phyloP scores from a whole-genome alignment of 2,113 vertebrate genomes.

The Sminthopsis crassicaudata region DNA sequence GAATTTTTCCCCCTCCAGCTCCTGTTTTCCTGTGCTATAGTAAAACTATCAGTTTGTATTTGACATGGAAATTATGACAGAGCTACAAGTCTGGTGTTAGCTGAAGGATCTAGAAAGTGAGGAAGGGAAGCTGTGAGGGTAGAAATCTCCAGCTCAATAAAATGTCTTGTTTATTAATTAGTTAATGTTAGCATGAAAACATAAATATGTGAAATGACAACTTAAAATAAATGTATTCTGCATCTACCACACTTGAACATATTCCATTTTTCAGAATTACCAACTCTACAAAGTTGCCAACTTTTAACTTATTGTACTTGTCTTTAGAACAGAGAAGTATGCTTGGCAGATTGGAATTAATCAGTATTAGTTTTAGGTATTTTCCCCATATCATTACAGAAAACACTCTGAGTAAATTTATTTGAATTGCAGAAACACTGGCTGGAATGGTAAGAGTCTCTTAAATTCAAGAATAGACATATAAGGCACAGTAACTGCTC shows the following conservation, averaged over 20 bases:
- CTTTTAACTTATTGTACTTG: neutral
- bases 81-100: slow-evolving; percentile 24
- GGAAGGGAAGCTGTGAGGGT: neutral
- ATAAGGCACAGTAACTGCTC: neutral
- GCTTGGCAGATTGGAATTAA: neutral
- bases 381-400: neutral
- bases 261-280: slow-evolving; percentile 32
- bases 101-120: slow-evolving; percentile 19
- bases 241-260: slow-evolving; percentile 55
- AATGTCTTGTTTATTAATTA: slow-evolving; percentile 47
- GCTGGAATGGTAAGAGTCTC: neutral
- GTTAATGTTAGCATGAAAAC: slow-evolving; percentile 35
- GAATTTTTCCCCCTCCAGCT: slow-evolving; percentile 25
- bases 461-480: neutral
- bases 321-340: neutral
- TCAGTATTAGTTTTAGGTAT: neutral
- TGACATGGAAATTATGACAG: slow-evolving; percentile 56
- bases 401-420: neutral
- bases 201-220: slow-evolving; percentile 23
- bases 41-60: slow-evolving; percentile 36
- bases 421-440: neutral
- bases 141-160: neutral
- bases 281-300: accelerated
- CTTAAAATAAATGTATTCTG: slow-evolving; percentile 19
- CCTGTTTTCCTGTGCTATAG: slow-evolving; percentile 37